A percentile compares a stretch with the other conserved stretches of the same genome.
Conservation (phyloP, 2,113 vertebrate species). For the Caranx melampygus region DNA sequence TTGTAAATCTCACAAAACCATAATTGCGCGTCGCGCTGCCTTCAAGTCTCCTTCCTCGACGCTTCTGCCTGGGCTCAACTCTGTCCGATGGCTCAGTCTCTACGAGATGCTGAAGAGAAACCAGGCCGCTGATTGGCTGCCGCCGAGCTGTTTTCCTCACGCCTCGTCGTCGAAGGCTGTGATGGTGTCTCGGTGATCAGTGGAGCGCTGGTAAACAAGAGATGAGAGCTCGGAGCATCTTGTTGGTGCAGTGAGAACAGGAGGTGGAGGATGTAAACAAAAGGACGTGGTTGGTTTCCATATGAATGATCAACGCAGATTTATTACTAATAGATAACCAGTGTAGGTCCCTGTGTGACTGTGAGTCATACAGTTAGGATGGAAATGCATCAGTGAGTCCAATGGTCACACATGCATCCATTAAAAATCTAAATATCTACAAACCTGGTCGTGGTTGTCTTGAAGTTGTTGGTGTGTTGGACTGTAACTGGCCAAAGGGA, state of each 20-base stretch:
- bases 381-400: neutral
- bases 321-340: conserved; percentile 16
- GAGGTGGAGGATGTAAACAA: conserved; percentile 1
- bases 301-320: neutral
- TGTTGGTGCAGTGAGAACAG: neutral
- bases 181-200: conserved; percentile 31
- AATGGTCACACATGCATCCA: conserved; percentile 1
- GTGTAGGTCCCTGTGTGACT: neutral
- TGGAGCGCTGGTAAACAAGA: conserved; percentile 37
- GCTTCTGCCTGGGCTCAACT: conserved; percentile 44
- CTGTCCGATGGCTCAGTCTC: conserved; percentile 39
- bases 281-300: neutral
- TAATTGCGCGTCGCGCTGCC: conserved; percentile 49
- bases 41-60: conserved; percentile 44
- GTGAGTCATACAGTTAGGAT: neutral
- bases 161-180: conserved; percentile 11
- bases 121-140: conserved; percentile 80
- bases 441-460: neutral
- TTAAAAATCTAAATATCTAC: neutral
- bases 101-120: conserved; percentile 77
- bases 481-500: neutral
- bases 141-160: conserved; percentile 28
- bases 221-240: conserved; percentile 8
- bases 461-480: neutral
- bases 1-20: conserved; percentile 62